Percentiles rank a stretch among this genome's conserved stretches.
Evolutionary conservation across 2,888 invertebrate species (phyloP).

Genomic region (Macroteleia sp.): DNA sequence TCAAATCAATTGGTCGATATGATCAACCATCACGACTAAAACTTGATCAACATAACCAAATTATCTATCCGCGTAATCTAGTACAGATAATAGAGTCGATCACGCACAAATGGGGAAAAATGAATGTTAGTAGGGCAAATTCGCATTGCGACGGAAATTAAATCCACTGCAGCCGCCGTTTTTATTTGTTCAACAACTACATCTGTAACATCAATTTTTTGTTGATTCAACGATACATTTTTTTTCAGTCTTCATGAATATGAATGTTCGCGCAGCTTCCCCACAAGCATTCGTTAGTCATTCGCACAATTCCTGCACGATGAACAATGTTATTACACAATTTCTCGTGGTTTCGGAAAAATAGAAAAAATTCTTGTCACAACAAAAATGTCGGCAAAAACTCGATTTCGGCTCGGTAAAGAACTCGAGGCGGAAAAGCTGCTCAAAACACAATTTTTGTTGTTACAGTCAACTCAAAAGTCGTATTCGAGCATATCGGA

Average conservation of each 20-base stretch:
- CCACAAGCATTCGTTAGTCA: slow-evolving; percentile 10
- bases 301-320: slow-evolving; percentile 5
- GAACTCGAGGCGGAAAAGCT: background rate
- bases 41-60: slow-evolving; percentile 26
- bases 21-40: background rate
- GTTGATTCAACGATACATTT: slow-evolving; percentile 24
- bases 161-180: slow-evolving; percentile 17
- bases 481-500: background rate
- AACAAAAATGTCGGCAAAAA: background rate
- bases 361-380: slow-evolving; percentile 1
- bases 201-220: slow-evolving; percentile 34
- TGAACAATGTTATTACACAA: slow-evolving; percentile 36
- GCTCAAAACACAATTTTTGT: slow-evolving; percentile 8
- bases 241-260: slow-evolving; percentile 36
- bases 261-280: slow-evolving; percentile 19
- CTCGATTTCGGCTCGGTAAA: slow-evolving; percentile 7
- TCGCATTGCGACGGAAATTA: slow-evolving; percentile 39
- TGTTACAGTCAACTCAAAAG: slow-evolving; percentile 1
- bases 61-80: slow-evolving; percentile 27
- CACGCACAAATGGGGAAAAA: slow-evolving; percentile 21
- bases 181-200: slow-evolving; percentile 36
- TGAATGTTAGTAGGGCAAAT: slow-evolving; percentile 44
- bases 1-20: slow-evolving; percentile 1
- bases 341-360: slow-evolving; percentile 20
- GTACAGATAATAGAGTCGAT: slow-evolving; percentile 22